Evolutionary conservation across 2,888 invertebrate species (phyloP), one percentile per base, ranked within the genome.

Genomic region (Pseudoips prasinana): DNA sequence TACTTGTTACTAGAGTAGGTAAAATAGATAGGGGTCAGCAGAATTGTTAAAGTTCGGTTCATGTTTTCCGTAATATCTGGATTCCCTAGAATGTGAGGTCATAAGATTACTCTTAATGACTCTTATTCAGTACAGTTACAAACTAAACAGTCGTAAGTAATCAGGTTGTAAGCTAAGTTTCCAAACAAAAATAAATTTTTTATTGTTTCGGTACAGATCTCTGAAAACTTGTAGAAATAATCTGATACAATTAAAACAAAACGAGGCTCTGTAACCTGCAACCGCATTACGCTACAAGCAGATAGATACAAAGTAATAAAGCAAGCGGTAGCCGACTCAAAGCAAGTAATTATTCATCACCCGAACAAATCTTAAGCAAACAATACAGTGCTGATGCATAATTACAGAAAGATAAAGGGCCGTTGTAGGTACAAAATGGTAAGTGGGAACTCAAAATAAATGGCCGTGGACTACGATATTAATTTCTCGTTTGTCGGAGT

Each of bases 401-500:
- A 78, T 79, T 79, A 75, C 63, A 49, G 51, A 42, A 51, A 67
- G 73, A 73, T 69, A 73, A 68, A 60, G 66, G 65, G 65, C 61
- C 66, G 67, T 60, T 64, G 63, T 64, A 60, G 59, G 56, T 62
- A 75, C 74, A 76, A 80, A 81, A 75, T 76, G 75, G 69, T 64
- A 75, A 75, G 71, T 69, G 66, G 69, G 65, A 73, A 71, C 69
- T 68, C 58, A 58, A 64, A 70, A 76, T 73, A 78, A 81, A 84
- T 78, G 67, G 68, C 62, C 52, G 56, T 52, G 59, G 73, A 69
- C 69, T 71, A 69, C 59, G 62, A 73, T 81, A 82, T 84, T 83
- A 84, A 83, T 81, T 76, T 73, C 80, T 82, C 80, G 79, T 82
- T 83, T 79, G 77, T 80, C 69, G 59, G 71, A 68, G 63, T 64